Percentiles rank a stretch among this genome's conserved stretches.
phyloP scores from a whole-genome alignment of 2,113 vertebrate genomes.

The Corynorhinus townsendii region DNA sequence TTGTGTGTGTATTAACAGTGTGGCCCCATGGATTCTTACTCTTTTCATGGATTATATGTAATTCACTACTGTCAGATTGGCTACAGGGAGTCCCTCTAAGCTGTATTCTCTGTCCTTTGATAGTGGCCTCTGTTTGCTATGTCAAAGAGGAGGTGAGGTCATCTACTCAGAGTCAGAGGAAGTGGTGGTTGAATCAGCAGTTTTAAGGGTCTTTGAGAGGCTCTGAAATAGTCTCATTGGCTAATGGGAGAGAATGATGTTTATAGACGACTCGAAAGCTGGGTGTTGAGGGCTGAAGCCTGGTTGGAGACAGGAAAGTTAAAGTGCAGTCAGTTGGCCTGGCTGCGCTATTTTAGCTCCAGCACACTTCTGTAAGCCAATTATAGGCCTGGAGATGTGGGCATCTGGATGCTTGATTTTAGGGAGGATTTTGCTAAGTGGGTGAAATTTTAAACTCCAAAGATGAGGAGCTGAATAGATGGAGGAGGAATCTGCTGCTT shows the following conservation, averaged over 20 bases:
- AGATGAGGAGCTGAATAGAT: not conserved
- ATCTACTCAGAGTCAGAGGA: not conserved
- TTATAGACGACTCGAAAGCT: not conserved
- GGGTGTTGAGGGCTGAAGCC: not conserved
- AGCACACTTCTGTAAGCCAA: not conserved
- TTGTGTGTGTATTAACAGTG: not conserved
- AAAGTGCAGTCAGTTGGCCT: no score
- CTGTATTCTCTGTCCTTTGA: not conserved
- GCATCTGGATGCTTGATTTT: not conserved
- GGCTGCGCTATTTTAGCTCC: not conserved
- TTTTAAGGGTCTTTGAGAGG: not conserved
- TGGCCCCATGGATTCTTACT: not conserved
- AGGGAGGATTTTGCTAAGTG: not conserved
- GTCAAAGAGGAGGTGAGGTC: not conserved
- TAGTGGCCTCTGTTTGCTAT: not conserved
- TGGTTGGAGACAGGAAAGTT: no score
- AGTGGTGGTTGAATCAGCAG: not conserved
- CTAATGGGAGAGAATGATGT: not conserved
- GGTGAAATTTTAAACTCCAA: not conserved
- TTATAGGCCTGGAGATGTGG: not conserved
- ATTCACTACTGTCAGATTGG: not conserved
- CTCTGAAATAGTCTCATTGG: not conserved
- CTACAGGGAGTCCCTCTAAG: not conserved
- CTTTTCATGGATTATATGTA: not conserved
- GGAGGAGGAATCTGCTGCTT: not conserved